phyloP scores from a whole-genome alignment of 23 tunicate species.

The Diplosoma virens region DNA sequence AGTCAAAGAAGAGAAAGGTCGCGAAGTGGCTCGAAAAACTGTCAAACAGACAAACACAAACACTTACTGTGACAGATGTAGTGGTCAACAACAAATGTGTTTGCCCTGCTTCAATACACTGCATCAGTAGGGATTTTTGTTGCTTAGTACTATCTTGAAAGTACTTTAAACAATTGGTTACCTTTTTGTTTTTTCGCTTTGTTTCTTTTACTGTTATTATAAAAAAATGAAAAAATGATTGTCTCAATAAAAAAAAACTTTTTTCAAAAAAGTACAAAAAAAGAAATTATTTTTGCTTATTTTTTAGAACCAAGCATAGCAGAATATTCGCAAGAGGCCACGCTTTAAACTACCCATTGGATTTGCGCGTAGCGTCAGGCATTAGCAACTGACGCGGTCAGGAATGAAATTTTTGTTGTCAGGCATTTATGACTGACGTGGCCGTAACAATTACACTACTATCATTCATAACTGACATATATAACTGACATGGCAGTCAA shows the following conservation, averaged over 20 bases:
- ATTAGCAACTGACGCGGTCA: conserved; percentile 15
- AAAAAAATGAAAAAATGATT: neutral
- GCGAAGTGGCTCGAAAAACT: conserved; percentile 26
- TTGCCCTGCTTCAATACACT: conserved; percentile 11
- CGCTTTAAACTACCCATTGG: conserved; percentile 20
- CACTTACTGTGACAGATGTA: conserved; percentile 18
- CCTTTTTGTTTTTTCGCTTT: conserved; percentile 1
- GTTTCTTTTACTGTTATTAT: conserved; percentile 11
- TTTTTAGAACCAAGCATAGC: conserved; percentile 26
- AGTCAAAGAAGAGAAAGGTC: conserved; percentile 9
- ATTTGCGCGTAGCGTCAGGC: conserved; percentile 18
- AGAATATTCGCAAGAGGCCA: conserved; percentile 31
- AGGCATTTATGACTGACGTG: conserved; percentile 31
- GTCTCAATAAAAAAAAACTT: conserved; percentile 5
- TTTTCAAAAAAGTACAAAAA: conserved; percentile 2
- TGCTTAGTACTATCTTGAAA: conserved; percentile 24
- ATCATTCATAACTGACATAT: conserved; percentile 23
- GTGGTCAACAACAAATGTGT: conserved; percentile 22
- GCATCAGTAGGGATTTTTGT: conserved; percentile 16
- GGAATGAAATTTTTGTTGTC: conserved; percentile 19
- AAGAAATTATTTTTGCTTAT: conserved; percentile 4
- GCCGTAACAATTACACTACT: conserved; percentile 7
- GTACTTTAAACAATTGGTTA: conserved; percentile 7
- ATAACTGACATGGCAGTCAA: conserved; percentile 26
- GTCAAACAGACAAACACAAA: conserved; percentile 2